These are phyloP conservation scores for Seriola dumerili DNA, from an alignment of 2,113 vertebrate genomes.

Conservation along the genomic window DNA sequence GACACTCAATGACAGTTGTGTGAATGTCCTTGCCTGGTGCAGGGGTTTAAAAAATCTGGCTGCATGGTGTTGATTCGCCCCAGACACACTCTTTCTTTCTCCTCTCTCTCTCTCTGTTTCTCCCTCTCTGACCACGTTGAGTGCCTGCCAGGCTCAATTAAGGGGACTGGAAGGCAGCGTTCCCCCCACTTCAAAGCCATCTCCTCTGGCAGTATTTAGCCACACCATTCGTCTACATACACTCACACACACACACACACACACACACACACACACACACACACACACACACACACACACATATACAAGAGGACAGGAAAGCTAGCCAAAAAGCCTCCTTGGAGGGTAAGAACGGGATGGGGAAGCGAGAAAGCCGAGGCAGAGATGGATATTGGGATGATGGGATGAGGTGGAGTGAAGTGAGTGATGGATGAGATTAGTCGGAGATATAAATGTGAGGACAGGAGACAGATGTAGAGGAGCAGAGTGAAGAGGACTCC, in stretches of 20 bases:
- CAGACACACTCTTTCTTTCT: constrained; percentile 51
- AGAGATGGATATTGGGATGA: constrained; percentile 46
- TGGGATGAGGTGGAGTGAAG: constrained; percentile 56
- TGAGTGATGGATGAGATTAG: constrained; percentile 67
- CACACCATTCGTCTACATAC: constrained; percentile 54
- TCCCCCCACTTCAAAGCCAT: constrained; percentile 77
- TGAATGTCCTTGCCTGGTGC: constrained; percentile 64
- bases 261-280: not conserved
- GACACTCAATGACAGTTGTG: constrained; percentile 50
- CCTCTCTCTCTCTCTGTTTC: constrained; percentile 21
- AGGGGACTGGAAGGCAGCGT: constrained; percentile 68
- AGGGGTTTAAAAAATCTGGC: constrained; percentile 63
- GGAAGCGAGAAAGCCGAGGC: constrained; percentile 39
- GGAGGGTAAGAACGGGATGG: constrained; percentile 43
- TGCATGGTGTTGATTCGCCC: constrained; percentile 61
- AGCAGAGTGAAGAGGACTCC: constrained; percentile 27
- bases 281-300: not conserved
- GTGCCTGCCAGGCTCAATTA: constrained; percentile 77
- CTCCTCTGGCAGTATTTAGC: constrained; percentile 77
- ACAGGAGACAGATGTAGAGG: constrained; percentile 24
- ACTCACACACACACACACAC: not conserved
- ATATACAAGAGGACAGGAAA: constrained; percentile 38
- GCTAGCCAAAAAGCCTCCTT: constrained; percentile 51
- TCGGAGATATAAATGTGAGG: constrained; percentile 47
- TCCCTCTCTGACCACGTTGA: constrained; percentile 67